These are phyloP conservation scores for Calosoma granatense DNA, from an alignment of 1,140 invertebrate species.

Conservation along the genomic window DNA sequence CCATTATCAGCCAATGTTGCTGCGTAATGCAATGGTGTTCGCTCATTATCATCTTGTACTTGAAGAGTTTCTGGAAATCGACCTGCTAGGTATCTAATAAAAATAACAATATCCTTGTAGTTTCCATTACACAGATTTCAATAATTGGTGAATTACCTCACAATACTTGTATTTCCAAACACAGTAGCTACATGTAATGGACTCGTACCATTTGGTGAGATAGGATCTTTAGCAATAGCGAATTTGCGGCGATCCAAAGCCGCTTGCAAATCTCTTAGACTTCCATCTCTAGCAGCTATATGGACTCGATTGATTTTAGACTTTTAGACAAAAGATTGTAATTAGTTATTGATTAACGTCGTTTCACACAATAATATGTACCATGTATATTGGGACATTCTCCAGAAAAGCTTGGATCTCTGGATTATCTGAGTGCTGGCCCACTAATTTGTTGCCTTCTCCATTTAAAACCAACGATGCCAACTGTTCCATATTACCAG, in stretches of 20 bases:
- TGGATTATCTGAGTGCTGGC: constrained; percentile 57
- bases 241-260: constrained; percentile 85
- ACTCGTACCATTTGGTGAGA: constrained; percentile 75
- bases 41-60: constrained; percentile 63
- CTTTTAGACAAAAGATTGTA: constrained; percentile 39
- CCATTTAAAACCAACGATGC: constrained; percentile 81
- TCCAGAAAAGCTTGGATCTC: constrained; percentile 84
- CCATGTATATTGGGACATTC: constrained; percentile 85
- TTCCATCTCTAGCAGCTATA: constrained; percentile 73
- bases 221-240: constrained; percentile 70
- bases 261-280: constrained; percentile 70
- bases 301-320: constrained; percentile 84
- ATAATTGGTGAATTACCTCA: constrained; percentile 26
- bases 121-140: constrained; percentile 9
- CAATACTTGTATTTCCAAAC: constrained; percentile 59
- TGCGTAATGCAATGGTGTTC: constrained; percentile 87
- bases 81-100: constrained; percentile 55
- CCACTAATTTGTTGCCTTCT: constrained; percentile 67
- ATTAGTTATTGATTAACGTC: constrained; percentile 1
- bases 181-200: constrained; percentile 87
- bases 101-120: constrained; percentile 21
- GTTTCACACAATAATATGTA: too few species aligned
- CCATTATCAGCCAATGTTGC: constrained; percentile 76
- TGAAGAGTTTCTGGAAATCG: constrained; percentile 79
- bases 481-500: constrained; percentile 78